A percentile compares a stretch with the other conserved stretches of the same genome.
These are phyloP conservation scores for Latrodectus hesperus DNA, from an alignment of 2,888 invertebrate species.

Conservation along the genomic window DNA sequence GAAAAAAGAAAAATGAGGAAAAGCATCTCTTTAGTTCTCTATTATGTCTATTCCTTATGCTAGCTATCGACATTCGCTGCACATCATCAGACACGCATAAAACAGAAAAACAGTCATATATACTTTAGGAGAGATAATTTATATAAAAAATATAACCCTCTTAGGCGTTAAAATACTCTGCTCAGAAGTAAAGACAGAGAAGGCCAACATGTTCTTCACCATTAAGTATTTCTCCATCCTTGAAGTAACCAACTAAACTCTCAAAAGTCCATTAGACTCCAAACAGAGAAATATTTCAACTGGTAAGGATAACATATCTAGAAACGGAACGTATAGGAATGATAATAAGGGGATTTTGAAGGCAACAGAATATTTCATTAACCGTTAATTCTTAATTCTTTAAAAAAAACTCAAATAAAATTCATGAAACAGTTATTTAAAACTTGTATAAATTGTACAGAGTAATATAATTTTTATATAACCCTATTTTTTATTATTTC, in stretches of 20 bases:
- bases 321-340: no score
- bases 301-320: no score
- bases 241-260: slow-evolving; percentile 57
- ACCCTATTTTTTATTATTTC: no score
- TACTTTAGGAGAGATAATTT: neutral
- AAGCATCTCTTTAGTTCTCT: neutral
- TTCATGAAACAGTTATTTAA: no score
- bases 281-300: no score
- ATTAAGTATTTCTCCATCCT: slow-evolving; percentile 61
- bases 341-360: no score
- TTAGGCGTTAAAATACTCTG: slow-evolving; percentile 26
- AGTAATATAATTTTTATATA: no score
- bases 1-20: slow-evolving; percentile 17
- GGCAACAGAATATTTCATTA: no score
- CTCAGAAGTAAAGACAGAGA: slow-evolving; percentile 11
- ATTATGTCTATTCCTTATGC: neutral
- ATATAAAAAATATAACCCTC: neutral
- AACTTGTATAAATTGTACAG: no score
- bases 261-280: neutral
- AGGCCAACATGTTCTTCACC: slow-evolving; percentile 55
- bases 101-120: slow-evolving; percentile 20
- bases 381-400: no score
- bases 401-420: no score
- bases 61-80: slow-evolving; percentile 25
- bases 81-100: slow-evolving; percentile 62